Evolutionary conservation across 2,797 vertebrate species (phyloP).

Genomic region (Perodicticus potto): DNA sequence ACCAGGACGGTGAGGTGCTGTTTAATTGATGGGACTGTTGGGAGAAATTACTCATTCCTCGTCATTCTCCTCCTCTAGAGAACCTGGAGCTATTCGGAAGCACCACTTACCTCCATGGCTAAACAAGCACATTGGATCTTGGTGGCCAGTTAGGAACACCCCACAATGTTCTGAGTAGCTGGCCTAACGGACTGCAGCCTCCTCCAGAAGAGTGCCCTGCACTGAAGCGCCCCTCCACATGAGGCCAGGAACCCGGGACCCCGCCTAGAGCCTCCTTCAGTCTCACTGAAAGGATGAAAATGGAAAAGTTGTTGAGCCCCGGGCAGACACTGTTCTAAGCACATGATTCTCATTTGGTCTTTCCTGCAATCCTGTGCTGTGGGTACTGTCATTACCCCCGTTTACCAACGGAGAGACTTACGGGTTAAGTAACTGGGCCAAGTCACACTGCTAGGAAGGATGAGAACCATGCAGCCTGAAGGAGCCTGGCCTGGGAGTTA

Average conservation of each 20-base stretch:
- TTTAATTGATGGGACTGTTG: not conserved
- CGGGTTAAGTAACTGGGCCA: not conserved
- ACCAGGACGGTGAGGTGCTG: not conserved
- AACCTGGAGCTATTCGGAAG: not conserved
- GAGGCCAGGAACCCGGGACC: too few species aligned
- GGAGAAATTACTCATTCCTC: not conserved
- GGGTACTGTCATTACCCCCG: not conserved
- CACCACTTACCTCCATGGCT: not conserved
- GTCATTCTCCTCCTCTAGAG: slow-evolving; percentile 5
- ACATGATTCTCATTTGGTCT: not conserved
- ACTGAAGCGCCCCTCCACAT: not conserved
- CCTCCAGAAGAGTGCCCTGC: not conserved
- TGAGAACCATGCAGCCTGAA: not conserved
- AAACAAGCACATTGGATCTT: not conserved
- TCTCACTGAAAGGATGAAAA: not conserved
- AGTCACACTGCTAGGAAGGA: not conserved
- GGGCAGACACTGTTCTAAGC: not conserved
- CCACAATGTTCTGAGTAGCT: not conserved
- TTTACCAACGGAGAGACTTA: not conserved
- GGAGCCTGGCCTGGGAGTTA: not conserved
- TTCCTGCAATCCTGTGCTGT: not conserved
- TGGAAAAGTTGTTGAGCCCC: not conserved
- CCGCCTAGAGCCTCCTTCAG: not conserved
- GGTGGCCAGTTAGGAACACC: not conserved
- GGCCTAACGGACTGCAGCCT: not conserved